These are phyloP conservation scores for Emydoidea blandingii DNA, from an alignment of 2,797 vertebrate genomes.

Conservation along the genomic window DNA sequence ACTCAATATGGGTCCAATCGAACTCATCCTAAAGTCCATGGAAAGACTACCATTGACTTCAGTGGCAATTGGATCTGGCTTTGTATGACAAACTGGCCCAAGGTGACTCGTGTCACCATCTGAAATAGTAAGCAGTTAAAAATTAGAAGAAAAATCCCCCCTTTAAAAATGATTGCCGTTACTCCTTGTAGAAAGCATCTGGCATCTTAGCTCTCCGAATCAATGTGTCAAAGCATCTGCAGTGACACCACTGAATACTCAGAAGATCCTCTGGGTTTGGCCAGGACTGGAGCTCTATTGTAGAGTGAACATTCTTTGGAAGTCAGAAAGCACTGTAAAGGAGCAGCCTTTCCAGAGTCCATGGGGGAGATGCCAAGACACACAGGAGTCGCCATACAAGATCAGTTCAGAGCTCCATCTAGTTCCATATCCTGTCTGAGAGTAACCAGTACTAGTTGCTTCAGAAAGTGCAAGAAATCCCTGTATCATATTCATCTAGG, in stretches of 20 bases:
- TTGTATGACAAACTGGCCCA: neutral
- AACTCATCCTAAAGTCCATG: neutral
- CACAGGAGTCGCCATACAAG: neutral
- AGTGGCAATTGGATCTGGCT: neutral
- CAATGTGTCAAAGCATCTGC: neutral
- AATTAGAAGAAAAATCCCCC: neutral
- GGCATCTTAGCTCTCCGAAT: neutral
- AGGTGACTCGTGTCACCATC: neutral
- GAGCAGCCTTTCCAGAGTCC: no score
- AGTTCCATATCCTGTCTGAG: neutral
- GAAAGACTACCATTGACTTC: neutral
- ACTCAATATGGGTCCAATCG: neutral
- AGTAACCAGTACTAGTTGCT: neutral
- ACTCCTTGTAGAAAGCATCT: neutral
- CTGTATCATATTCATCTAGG: neutral
- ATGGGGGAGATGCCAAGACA: neutral
- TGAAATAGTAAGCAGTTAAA: neutral
- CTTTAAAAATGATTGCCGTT: neutral
- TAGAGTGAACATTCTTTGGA: neutral
- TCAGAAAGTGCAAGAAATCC: neutral
- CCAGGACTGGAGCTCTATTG: neutral
- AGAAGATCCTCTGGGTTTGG: conserved; percentile 1
- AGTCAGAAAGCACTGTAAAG: no score
- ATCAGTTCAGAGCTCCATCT: neutral
- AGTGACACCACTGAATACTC: neutral